Base-by-base conservation (phyloP, 1,140 invertebrate species). In the Hylaeus anthracinus region DNA sequence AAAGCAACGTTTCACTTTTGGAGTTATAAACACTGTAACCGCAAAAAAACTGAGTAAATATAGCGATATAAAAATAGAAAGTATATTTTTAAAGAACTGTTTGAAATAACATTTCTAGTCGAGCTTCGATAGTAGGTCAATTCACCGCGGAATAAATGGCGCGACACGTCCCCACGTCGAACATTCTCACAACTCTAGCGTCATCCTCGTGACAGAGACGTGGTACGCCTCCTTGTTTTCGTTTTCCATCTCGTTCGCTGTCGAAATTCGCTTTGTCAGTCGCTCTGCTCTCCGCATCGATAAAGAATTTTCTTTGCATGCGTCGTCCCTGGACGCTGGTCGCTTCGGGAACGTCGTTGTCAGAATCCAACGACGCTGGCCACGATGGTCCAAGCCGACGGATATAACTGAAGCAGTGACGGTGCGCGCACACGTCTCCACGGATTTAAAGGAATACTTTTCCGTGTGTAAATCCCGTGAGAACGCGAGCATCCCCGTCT, bases 381-480 rank as follows among this genome's bases (percentile, higher is more conserved):
- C 37, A 63, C 1, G 12, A 3, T 0, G 61, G 37, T 78, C 66
- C 53, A 41, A 10, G 2, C 15, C n/a, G 65, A 58, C 41, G 58
- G 64, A 55, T 55, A 69, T 71, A 41, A 64, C 48, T 56, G 61
- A 65, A 65, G 80, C 66, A 77, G 64, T 26, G 72, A 26, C 61
- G 43, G 64, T 55, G 39, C 67, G 60, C 74, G 75, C 72, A 73
- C 66, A 70, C 53, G 55, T 63, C 53, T 55, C 41, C 15, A 37
- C 61, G 56, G 64, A 84, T 82, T 74, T 79, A 79, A 79, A 55
- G 76, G 72, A 61, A 43, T 26, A 79, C 77, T 65, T 37, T 26
- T 61, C 39, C 65, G 65, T 51, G 70, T 72, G 61, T 79, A 79
- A 84, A 78, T 79, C 83, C 71, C 83, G 74, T 82, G 80, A 84